Conservation (phyloP, 2,113 vertebrate genomes). For the Acanthisitta chloris region DNA sequence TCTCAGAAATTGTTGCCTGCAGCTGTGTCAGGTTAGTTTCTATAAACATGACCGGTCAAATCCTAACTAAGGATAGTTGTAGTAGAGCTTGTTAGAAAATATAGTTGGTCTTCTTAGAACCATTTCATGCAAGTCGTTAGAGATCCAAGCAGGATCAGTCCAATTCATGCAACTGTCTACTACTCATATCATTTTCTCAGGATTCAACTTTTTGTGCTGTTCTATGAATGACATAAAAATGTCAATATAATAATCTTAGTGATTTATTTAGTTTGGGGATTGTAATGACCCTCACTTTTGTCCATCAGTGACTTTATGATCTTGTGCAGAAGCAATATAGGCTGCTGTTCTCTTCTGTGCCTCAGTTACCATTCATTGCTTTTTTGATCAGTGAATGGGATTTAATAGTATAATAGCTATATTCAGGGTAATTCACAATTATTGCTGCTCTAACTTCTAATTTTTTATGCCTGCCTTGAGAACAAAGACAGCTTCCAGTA, state of each 20-base stretch:
- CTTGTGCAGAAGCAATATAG: not conserved
- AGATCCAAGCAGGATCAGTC: not conserved
- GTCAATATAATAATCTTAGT: not conserved
- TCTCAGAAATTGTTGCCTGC: slow-evolving; percentile 9
- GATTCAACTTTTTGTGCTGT: not conserved
- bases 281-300: not conserved
- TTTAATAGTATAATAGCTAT: not conserved
- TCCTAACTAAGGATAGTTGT: not conserved
- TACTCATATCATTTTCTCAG: not conserved
- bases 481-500: not conserved
- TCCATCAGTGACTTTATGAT: not conserved
- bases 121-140: not conserved
- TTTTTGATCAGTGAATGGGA: not conserved
- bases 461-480: not conserved
- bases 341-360: not conserved
- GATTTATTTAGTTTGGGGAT: not conserved
- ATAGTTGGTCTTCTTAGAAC: not conserved
- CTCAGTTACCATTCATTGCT: not conserved
- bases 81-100: not conserved
- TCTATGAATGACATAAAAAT: not conserved
- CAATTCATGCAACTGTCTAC: not conserved
- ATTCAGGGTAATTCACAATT: not conserved
- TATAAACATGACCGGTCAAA: slow-evolving; percentile 7
- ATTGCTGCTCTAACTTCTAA: not conserved
- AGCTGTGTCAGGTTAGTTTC: slow-evolving; percentile 22